A percentile compares a stretch with the other conserved stretches of the same genome.
Conservation (phyloP, 1,140 invertebrate genomes). For the Lasioglossum baleicum region DNA sequence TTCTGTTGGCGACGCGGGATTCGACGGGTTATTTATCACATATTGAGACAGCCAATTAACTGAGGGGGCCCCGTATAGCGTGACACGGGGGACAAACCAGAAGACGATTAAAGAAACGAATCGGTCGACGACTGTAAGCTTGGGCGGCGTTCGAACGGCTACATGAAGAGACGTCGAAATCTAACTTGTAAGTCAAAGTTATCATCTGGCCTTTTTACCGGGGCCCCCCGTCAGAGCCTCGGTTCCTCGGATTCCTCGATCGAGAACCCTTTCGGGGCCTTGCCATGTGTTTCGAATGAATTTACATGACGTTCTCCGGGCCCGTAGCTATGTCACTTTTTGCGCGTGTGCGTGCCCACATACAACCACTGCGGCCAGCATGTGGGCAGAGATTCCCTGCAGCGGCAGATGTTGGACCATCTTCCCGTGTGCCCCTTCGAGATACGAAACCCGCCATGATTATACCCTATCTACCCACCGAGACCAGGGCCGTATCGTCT, state of each 20-base stretch:
- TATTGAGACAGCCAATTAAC: too few species aligned
- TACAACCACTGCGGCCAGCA: constrained; percentile 57
- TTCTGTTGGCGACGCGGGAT: too few species aligned
- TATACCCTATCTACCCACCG: constrained; percentile 64
- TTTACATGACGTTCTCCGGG: constrained; percentile 63
- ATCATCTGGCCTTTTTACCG: constrained; percentile 55
- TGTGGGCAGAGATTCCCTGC: constrained; percentile 75
- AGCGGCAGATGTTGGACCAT: constrained; percentile 73
- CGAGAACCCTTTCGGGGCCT: constrained; percentile 57
- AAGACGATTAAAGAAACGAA: constrained; percentile 18
- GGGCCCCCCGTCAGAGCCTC: constrained; percentile 2
- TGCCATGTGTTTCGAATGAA: constrained; percentile 71
- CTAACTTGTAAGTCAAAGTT: constrained; percentile 54
- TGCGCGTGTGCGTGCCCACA: constrained; percentile 44
- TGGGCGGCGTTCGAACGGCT: background rate
- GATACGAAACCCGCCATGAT: constrained; percentile 66
- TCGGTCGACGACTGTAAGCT: background rate
- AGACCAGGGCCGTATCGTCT: constrained; percentile 61
- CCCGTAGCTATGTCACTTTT: constrained; percentile 64
- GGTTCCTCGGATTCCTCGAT: constrained; percentile 50
- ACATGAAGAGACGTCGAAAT: constrained; percentile 23
- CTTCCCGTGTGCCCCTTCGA: constrained; percentile 62
- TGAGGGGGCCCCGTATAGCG: too few species aligned
- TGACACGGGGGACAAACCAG: background rate
- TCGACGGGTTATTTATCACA: too few species aligned